phyloP scores from a whole-genome alignment of 2,113 vertebrate species.

The Corythaeola cristata region DNA sequence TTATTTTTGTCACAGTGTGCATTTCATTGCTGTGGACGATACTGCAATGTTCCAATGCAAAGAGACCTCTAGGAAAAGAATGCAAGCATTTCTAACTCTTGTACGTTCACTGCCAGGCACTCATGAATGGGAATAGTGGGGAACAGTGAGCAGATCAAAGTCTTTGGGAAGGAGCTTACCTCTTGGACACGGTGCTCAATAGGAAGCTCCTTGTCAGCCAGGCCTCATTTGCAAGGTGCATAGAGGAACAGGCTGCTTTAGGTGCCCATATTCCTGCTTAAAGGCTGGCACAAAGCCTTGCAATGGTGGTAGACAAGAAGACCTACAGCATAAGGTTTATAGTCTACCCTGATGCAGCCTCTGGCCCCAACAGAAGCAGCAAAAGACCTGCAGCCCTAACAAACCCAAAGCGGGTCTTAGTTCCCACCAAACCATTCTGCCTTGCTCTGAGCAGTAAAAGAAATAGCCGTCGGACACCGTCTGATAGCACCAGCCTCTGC shows the following conservation, averaged over 20 bases:
- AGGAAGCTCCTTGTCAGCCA: neutral
- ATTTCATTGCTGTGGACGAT: neutral
- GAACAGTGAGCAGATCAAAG: neutral
- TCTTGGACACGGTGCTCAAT: neutral
- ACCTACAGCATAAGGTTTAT: neutral
- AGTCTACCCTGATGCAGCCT: neutral
- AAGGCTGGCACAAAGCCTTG: neutral
- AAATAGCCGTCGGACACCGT: rapidly evolving
- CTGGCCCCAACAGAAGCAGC: neutral
- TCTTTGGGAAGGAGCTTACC: neutral
- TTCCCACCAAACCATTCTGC: neutral
- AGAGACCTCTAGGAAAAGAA: neutral
- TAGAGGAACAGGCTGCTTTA: neutral
- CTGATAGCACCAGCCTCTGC: neutral
- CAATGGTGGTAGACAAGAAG: neutral
- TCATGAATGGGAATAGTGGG: neutral
- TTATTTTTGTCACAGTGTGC: neutral
- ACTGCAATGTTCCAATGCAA: neutral
- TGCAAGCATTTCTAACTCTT: neutral
- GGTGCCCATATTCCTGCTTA: neutral
- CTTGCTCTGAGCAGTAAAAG: neutral
- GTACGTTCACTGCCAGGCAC: neutral
- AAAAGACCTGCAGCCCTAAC: neutral
- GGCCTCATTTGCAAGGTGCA: neutral
- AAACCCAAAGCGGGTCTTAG: neutral